Percentiles rank a stretch among this genome's conserved stretches.
Conservation (phyloP, 37 sponge, comb jelly and placozoan genomes). For the Chondrilla cf. caribensis region DNA sequence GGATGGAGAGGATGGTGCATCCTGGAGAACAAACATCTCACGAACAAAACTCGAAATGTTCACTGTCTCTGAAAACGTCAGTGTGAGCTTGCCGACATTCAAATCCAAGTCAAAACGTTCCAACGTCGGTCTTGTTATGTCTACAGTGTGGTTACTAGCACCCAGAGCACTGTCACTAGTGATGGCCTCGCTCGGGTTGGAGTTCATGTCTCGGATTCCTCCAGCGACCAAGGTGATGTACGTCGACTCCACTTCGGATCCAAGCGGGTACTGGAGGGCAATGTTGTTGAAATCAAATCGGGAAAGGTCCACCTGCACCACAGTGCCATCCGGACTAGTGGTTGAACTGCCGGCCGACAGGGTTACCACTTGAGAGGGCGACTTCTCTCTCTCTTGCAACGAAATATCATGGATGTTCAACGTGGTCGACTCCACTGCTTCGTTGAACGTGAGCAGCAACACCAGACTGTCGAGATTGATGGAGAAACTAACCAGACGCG, state of each 20-base stretch:
- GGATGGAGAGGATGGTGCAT: conserved; percentile 14
- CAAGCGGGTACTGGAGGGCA: conserved; percentile 59
- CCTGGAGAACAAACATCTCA: conserved; percentile 57
- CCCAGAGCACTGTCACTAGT: conserved; percentile 41
- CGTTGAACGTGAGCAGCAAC: conserved; percentile 72
- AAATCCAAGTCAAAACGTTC: conserved; percentile 59
- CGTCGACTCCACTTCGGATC: conserved; percentile 60
- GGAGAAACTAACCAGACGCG: conserved; percentile 44
- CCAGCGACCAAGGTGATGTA: conserved; percentile 51
- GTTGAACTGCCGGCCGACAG: conserved; percentile 62
- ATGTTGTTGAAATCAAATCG: conserved; percentile 73
- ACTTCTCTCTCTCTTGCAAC: conserved; percentile 48
- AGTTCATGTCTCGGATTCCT: conserved; percentile 57
- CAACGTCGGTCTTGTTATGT: conserved; percentile 48
- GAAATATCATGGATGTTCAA: conserved; percentile 49
- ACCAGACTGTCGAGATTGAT: conserved; percentile 48
- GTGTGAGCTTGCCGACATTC: conserved; percentile 48
- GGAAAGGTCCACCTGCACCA: conserved; percentile 50
- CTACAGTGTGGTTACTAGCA: conserved; percentile 55
- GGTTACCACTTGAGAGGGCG: conserved; percentile 37
- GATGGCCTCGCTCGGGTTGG: conserved; percentile 58
- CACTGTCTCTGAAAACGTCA: conserved; percentile 76
- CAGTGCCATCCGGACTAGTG: conserved; percentile 39
- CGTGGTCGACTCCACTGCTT: conserved; percentile 57
- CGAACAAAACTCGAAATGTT: conserved; percentile 59